Conservation (phyloP, 2,797 vertebrate species). For the Vultur gryphus region DNA sequence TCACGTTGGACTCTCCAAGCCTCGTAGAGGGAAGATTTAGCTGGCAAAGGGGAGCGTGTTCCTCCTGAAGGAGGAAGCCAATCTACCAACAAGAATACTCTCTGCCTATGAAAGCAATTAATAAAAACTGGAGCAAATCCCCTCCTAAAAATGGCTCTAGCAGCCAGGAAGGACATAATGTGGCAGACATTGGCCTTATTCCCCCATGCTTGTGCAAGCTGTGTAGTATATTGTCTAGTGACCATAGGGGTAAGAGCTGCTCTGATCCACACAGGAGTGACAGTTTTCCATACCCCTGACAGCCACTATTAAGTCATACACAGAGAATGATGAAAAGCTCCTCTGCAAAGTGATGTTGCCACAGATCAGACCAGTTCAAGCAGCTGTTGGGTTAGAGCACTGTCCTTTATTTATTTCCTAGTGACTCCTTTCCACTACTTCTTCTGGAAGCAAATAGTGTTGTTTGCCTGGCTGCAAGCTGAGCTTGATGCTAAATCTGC, state of each 20-base stretch:
- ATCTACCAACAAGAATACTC: not conserved
- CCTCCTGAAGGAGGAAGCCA: not conserved
- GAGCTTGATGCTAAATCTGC: conserved; percentile 5
- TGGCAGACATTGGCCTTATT: not conserved
- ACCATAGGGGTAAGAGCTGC: not conserved
- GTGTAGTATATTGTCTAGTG: not conserved
- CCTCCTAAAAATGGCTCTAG: not conserved
- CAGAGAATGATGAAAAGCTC: not conserved
- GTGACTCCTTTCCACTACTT: not conserved
- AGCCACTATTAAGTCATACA: not conserved
- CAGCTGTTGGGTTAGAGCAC: not conserved
- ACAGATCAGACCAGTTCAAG: conserved; percentile 5
- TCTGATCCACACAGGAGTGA: not conserved
- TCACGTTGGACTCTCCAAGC: not conserved
- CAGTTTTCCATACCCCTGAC: not conserved
- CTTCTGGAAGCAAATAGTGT: not conserved
- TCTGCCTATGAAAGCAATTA: not conserved
- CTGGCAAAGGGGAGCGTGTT: not conserved
- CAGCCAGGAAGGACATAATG: not conserved
- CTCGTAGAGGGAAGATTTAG: not conserved
- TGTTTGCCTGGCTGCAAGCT: not conserved
- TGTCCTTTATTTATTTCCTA: not conserved
- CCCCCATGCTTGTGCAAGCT: not conserved
- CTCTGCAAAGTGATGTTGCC: not conserved
- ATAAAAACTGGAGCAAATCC: not conserved